A percentile compares a stretch with the other conserved stretches of the same genome.
phyloP scores from a whole-genome alignment of 2,888 invertebrate genomes.

The Caenorhabditis sp. region DNA sequence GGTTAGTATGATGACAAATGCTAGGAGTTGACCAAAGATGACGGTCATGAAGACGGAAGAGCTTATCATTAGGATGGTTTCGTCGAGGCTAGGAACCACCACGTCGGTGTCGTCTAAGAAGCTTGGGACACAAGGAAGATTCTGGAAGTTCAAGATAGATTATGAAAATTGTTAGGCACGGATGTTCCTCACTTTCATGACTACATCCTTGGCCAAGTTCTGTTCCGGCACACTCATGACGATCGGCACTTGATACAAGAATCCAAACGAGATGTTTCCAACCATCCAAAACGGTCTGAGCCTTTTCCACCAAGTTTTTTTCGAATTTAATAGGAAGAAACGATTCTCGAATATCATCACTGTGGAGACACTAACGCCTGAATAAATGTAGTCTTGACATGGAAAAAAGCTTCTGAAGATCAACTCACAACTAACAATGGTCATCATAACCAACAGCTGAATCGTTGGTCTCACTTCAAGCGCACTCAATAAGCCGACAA shows the following conservation, averaged over 20 bases:
- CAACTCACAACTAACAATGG: background rate
- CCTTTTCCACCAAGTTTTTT: background rate
- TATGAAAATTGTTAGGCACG: too few relatives aligned
- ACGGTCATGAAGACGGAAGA: background rate
- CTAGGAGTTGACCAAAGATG: slow-evolving; percentile 1
- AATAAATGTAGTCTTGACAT: background rate
- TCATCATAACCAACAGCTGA: background rate
- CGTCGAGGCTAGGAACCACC: background rate
- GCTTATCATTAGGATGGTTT: background rate
- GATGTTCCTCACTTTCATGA: too few relatives aligned
- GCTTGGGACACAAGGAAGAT: slow-evolving; percentile 16
- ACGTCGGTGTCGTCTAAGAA: background rate
- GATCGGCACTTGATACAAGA: background rate
- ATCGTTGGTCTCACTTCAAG: background rate
- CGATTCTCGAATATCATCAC: slow-evolving; percentile 35
- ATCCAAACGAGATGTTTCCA: background rate
- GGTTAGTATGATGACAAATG: background rate
- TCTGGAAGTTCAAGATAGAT: too few relatives aligned
- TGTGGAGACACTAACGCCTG: slow-evolving; percentile 14
- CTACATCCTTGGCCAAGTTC: background rate
- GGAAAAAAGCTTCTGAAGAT: too few relatives aligned
- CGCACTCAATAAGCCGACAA: background rate
- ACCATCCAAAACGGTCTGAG: background rate
- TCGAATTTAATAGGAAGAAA: background rate
- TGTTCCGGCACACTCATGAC: slow-evolving; percentile 10